Conservation (phyloP, 1,140 invertebrate species). For the Cyclina sinensis region DNA sequence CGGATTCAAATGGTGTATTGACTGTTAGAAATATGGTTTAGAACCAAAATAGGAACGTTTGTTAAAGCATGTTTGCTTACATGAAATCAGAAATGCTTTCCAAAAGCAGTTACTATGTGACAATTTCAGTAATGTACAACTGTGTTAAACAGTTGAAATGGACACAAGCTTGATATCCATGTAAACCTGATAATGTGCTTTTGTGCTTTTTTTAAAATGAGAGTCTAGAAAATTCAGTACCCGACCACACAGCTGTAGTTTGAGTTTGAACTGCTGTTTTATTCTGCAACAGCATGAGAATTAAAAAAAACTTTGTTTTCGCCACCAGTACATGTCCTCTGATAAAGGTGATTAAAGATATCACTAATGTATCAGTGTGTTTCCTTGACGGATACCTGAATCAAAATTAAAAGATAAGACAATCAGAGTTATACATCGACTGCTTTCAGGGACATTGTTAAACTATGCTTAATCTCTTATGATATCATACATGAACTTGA, state of each 20-base stretch:
- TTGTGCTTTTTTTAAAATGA: too few relatives aligned
- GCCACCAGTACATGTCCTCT: too few relatives aligned
- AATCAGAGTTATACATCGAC: constrained; percentile 5
- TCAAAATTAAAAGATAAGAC: neutral
- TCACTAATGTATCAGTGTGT: neutral
- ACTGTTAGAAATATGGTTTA: neutral
- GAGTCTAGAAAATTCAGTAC: too few relatives aligned
- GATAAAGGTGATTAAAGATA: too few relatives aligned
- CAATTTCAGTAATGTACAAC: too few relatives aligned
- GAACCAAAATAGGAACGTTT: neutral
- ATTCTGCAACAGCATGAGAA: too few relatives aligned
- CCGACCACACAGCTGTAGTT: too few relatives aligned
- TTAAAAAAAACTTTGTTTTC: too few relatives aligned
- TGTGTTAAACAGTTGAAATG: neutral
- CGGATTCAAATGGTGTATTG: neutral
- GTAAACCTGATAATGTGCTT: too few relatives aligned
- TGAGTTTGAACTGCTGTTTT: too few relatives aligned
- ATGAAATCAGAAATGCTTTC: constrained; percentile 1
- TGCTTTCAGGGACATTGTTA: neutral
- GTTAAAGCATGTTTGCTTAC: neutral
- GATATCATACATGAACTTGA: too few relatives aligned
- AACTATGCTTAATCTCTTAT: too few relatives aligned
- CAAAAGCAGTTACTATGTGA: constrained; percentile 23
- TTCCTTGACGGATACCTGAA: constrained; percentile 20
- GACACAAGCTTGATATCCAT: constrained; percentile 16